A percentile compares a stretch with the other conserved stretches of the same genome.
These are phyloP conservation scores for Petrosia ficiformis DNA, from an alignment of 37 sponge, comb jelly and placozoan genomes.

Conservation along the genomic window DNA sequence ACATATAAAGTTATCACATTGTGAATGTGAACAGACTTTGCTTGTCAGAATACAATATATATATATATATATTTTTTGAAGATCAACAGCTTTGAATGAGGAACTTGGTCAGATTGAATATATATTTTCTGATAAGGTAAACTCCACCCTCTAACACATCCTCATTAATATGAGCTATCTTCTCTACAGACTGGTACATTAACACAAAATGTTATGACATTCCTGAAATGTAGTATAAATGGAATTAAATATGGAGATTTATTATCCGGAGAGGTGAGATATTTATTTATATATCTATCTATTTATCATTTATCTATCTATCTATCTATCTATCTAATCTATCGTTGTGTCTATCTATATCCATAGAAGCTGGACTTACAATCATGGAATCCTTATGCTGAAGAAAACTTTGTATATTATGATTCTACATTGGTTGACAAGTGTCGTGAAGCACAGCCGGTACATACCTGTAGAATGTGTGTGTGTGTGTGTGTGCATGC, in stretches of 20 bases:
- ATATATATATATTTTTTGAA: slow-evolving; percentile 1
- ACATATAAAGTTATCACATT: too few species aligned
- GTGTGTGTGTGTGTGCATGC: too few species aligned
- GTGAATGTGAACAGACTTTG: too few species aligned
- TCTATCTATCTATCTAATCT: not conserved
- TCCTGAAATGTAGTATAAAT: slow-evolving; percentile 82
- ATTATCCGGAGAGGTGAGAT: slow-evolving; percentile 12
- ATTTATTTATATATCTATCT: not conserved
- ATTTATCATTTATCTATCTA: not conserved
- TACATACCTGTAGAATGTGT: too few species aligned
- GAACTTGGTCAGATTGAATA: slow-evolving; percentile 98
- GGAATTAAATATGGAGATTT: slow-evolving; percentile 65
- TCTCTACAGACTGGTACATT: slow-evolving; percentile 86
- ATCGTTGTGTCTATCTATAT: slow-evolving; percentile 40
- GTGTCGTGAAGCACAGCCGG: too few species aligned
- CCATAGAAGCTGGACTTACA: too few species aligned
- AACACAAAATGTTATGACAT: slow-evolving; percentile 95
- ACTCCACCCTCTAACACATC: not conserved
- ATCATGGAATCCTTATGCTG: slow-evolving; percentile 82
- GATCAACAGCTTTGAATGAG: slow-evolving; percentile 94
- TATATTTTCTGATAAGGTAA: slow-evolving; percentile 93
- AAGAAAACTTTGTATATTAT: slow-evolving; percentile 68
- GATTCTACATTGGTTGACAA: slow-evolving; percentile 31
- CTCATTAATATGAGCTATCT: not conserved
- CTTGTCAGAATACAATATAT: too few species aligned